These are phyloP conservation scores for Oryzias curvinotus DNA, from an alignment of 2,113 vertebrate genomes.

Conservation along the genomic window DNA sequence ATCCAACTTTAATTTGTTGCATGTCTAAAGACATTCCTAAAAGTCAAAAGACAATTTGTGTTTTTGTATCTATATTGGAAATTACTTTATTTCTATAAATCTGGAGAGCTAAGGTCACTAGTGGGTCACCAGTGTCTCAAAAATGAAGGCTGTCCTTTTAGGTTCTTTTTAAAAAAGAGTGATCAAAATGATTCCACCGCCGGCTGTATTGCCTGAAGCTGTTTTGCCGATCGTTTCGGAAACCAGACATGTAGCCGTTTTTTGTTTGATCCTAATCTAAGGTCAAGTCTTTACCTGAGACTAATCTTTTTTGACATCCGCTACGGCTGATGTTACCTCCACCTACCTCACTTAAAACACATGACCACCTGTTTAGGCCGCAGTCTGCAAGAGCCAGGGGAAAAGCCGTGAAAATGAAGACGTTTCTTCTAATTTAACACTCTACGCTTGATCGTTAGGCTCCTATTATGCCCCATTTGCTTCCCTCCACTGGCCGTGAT, in stretches of 20 bases:
- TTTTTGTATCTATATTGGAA: slow-evolving; percentile 10
- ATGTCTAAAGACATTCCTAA: no score
- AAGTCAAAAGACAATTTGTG: no score
- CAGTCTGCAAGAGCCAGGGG: slow-evolving; percentile 22
- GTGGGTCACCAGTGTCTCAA: no score
- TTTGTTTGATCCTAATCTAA: slow-evolving; percentile 41
- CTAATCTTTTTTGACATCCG: slow-evolving; percentile 53
- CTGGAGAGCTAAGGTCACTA: background rate
- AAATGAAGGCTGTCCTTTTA: no score
- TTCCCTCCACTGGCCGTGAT: slow-evolving; percentile 75
- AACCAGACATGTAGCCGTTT: slow-evolving; percentile 27
- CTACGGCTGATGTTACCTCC: slow-evolving; percentile 49
- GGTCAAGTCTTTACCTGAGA: slow-evolving; percentile 28
- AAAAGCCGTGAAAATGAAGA: slow-evolving; percentile 81
- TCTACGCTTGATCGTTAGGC: slow-evolving; percentile 73
- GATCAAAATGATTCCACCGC: no score
- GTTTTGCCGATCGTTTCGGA: slow-evolving; percentile 4
- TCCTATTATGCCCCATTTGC: slow-evolving; percentile 78
- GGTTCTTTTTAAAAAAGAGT: no score
- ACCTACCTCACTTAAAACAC: slow-evolving; percentile 63
- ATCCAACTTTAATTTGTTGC: no score
- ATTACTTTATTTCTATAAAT: background rate
- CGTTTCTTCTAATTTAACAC: slow-evolving; percentile 84
- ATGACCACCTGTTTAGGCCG: slow-evolving; percentile 61
- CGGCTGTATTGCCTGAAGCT: no score